A percentile compares a stretch with the other conserved stretches of the same genome.
phyloP scores from a whole-genome alignment of 2,113 vertebrate species.

The Egretta garzetta region DNA sequence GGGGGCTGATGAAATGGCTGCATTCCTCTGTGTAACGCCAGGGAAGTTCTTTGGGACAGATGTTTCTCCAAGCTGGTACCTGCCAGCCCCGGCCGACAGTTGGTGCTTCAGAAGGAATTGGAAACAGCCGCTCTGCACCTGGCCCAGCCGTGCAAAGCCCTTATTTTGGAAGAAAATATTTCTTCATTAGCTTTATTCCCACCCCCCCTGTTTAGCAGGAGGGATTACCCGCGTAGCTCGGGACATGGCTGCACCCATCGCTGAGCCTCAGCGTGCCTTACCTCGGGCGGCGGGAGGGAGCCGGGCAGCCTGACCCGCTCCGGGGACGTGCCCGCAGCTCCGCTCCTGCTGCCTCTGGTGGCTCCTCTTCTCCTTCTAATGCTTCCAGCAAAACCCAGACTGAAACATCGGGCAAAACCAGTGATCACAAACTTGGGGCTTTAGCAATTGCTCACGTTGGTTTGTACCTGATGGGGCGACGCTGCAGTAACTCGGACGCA shows the following conservation, averaged over 20 bases:
- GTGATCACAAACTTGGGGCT: not conserved
- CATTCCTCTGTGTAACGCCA: not conserved
- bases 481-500: not conserved
- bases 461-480: not conserved
- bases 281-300: not conserved
- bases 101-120: not conserved
- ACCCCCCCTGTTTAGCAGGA: not conserved
- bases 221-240: not conserved
- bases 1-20: not conserved
- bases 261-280: not conserved
- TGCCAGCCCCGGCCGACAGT: not conserved
- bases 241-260: not conserved
- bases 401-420: not conserved
- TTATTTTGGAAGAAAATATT: not conserved
- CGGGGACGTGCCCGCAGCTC: fast-evolving
- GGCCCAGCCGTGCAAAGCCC: not conserved
- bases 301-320: fast-evolving
- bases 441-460: not conserved
- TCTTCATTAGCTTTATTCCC: not conserved
- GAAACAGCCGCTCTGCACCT: not conserved
- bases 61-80: not conserved
- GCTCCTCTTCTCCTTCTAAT: not conserved
- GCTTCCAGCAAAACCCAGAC: not conserved
- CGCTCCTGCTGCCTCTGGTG: fast-evolving
- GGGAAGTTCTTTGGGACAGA: not conserved